Evolutionary conservation across 2,113 vertebrate genomes (phyloP), one percentile per base, ranked within the genome.

Genomic region (Dasyornis broadbenti): DNA sequence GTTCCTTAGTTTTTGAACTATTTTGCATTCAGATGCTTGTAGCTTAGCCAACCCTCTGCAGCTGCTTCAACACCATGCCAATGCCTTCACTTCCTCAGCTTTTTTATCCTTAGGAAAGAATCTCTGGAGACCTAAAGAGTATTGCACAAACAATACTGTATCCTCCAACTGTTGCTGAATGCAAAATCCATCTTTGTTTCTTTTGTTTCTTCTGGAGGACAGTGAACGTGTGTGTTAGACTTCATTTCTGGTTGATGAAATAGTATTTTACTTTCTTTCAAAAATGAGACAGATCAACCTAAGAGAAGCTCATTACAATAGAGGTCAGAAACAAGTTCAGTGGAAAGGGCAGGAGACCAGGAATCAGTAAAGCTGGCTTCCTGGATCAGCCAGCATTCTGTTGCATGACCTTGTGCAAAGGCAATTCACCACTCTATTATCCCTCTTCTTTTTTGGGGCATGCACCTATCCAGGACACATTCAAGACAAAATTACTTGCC

Each of bases 1-100:
- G 90, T 35, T 35, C 47, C 68, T 70, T 60, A 24, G 70, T 88
- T 94, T 91, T 70, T 94, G 4, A 93, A 78, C 54, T 80, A 66
- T 66, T 83, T 52, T 77, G 68, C 85, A 76, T 83, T 95, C 78
- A 80, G 47, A 94, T 42, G 30, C 39, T 94, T 95, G 93, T 93
- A 94, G 63, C 68, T 90, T 28, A 82, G 94, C 94, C 95, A 97
- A 4, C 54, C 30, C 71, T 82, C 82, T 88, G 90, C 91, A 96
- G 96, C 94, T 94, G 95, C 70, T 88, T 76, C 71, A 0, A 92
- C 87, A 91, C 30, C 39, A 87, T 77, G 93, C 93, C 96, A 95
- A 88, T 61, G 85, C 69, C 75, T 87, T 77, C 39, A 33, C 75
- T 96, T 97, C 94, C 94, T 95, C 84, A 82, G 91, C 30, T 35